These are phyloP conservation scores for Lasioglossum leucozonium DNA, from an alignment of 2,888 invertebrate genomes.

Conservation along the genomic window DNA sequence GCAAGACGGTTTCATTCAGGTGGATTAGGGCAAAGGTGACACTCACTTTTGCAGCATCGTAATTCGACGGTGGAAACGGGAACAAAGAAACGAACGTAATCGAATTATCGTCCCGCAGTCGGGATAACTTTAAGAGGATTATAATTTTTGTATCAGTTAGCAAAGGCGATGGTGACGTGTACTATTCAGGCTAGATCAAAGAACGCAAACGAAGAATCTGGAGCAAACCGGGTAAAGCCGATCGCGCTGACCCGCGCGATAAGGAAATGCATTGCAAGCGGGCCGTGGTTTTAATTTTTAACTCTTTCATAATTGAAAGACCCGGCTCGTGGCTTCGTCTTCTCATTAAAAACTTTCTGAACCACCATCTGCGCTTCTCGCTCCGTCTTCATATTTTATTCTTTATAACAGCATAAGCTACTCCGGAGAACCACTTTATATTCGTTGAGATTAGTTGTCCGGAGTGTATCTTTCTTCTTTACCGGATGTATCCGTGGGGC, in stretches of 20 bases:
- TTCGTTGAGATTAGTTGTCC: slow-evolving; percentile 59
- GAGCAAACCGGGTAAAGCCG: background rate
- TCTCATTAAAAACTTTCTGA: slow-evolving; percentile 71
- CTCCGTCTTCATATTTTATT: slow-evolving; percentile 71
- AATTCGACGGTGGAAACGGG: background rate
- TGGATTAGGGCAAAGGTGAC: background rate
- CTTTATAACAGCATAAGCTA: slow-evolving; percentile 57
- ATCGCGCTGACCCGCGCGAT: slow-evolving; percentile 46
- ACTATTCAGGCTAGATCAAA: background rate
- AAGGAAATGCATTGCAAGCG: slow-evolving; percentile 42
- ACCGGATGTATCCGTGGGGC: background rate
- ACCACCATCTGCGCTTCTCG: slow-evolving; percentile 64
- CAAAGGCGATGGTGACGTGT: background rate
- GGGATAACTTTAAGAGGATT: background rate
- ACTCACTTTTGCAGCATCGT: background rate
- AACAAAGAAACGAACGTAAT: background rate
- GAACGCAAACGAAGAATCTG: background rate
- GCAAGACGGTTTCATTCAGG: background rate
- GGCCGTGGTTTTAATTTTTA: slow-evolving; percentile 62
- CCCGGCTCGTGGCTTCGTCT: slow-evolving; percentile 47
- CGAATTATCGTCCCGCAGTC: background rate
- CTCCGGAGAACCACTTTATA: slow-evolving; percentile 58
- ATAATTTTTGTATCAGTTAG: background rate
- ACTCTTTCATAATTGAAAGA: slow-evolving; percentile 68
- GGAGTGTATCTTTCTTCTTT: slow-evolving; percentile 38